Base-by-base conservation (phyloP, 1,140 invertebrate species). In the Drosophila kohkoa region DNA sequence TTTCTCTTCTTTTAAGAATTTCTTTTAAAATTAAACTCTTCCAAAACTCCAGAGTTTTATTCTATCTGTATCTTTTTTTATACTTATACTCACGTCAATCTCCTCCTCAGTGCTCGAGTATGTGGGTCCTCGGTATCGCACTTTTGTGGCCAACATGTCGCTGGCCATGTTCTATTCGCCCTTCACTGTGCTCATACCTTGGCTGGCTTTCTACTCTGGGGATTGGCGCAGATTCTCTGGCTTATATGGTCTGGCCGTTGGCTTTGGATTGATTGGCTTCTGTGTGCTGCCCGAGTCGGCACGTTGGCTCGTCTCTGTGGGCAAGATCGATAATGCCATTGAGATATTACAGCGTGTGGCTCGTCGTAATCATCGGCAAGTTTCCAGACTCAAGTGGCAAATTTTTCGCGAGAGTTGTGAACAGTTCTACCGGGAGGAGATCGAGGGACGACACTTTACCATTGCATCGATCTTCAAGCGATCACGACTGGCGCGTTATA, bases 151-250 rank as follows among this genome's bases (percentile, higher is more conserved):
- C 10, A 97, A 97, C 90, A 96, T 97, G 95, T 96, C 96, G 0
- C 96, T 98, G 70, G 96, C 96, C 0, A 92, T 97, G 8, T 97
- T 97, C 93, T 97, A 97, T 93, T 97, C 96, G 0, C 93, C 96
- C 16, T 96, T 96, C 0, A 94, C 96, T 0, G 95, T 95, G 41
- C 65, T 96, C 10, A 87, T 97, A 46, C 97, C 97, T 0, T 97
- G 96, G 96, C 95, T 97, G 43, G 96, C 96, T 4, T 93, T 95
- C 57, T 95, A 91, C 85, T 91, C 96, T 1, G 94, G 93, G 2
- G 94, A 96, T 78, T 98, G 97, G 97, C 93, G 95, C 65, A 91
- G 93, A 75, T 95, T 96, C 5, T 95, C 95, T 6, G 89, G 96
- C 10, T 93, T 93, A 0, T 96, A 95, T 5, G 95, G 96, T 15